Percentiles rank a stretch among this genome's conserved stretches.
phyloP scores from a whole-genome alignment of 2,113 vertebrate species.

The Sceloporus undulatus region DNA sequence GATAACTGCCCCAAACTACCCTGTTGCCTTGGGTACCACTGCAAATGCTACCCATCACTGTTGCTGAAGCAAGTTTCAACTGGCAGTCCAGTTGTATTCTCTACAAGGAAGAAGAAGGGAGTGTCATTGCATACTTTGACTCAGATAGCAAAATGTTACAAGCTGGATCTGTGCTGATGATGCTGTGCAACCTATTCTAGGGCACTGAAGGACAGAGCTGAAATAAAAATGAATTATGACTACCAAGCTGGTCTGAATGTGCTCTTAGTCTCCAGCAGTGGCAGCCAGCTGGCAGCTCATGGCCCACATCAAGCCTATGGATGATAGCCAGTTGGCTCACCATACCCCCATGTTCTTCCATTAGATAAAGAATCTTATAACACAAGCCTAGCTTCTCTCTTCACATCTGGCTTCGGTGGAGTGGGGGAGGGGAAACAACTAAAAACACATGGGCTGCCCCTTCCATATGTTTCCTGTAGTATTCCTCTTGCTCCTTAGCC shows the following conservation, averaged over 20 bases:
- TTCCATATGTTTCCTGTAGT: constrained; percentile 3
- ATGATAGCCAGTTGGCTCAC: constrained; percentile 11
- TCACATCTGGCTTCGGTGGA: neutral
- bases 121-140: neutral
- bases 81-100: neutral
- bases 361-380: constrained; percentile 10
- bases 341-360: neutral
- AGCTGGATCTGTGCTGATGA: neutral
- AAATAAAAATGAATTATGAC: constrained; percentile 21
- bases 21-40: neutral
- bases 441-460: neutral
- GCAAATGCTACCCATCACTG: neutral
- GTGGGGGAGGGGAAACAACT: neutral
- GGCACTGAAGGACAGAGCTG: constrained; percentile 7
- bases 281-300: constrained; percentile 17
- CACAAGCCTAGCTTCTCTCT: neutral
- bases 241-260: constrained; percentile 1
- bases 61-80: neutral
- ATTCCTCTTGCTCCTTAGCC: neutral
- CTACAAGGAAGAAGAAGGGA: neutral
- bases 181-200: neutral
- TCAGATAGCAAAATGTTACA: neutral
- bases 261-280: neutral
- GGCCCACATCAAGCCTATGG: constrained; percentile 6
- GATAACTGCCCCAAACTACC: neutral